Conservation (phyloP, 1,140 invertebrate species). For the Charaxes varanes region DNA sequence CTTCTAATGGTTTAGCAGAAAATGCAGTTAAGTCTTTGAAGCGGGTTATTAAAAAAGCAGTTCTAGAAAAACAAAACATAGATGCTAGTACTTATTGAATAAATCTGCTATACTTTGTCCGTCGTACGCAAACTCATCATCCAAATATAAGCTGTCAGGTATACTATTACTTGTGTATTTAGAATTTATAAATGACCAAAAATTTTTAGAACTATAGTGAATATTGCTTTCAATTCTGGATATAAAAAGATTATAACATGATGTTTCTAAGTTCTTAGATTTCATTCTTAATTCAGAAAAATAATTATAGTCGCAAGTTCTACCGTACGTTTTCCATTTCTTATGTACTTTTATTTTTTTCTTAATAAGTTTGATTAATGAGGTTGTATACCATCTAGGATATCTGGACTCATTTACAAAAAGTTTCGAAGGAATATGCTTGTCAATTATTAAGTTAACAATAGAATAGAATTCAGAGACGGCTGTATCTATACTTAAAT, state of each 20-base stretch:
- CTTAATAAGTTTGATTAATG: neutral
- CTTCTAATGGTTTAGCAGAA: no score
- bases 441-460: neutral
- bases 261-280: neutral
- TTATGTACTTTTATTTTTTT: neutral
- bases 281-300: neutral
- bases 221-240: neutral
- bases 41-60: no score
- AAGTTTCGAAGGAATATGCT: neutral
- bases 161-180: neutral
- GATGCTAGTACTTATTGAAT: no score
- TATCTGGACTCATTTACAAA: neutral
- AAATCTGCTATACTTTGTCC: neutral
- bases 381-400: neutral
- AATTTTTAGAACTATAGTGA: neutral
- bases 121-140: neutral
- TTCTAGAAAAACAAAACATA: no score
- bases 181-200: neutral
- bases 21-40: no score
- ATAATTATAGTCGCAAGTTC: neutral
- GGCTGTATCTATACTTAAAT: no score
- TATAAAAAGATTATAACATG: neutral
- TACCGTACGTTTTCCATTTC: neutral
- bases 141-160: neutral
- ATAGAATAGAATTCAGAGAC: conserved; percentile 1